Evolutionary conservation across 2,797 vertebrate genomes (phyloP).

Genomic region (Lacerta viridis): DNA sequence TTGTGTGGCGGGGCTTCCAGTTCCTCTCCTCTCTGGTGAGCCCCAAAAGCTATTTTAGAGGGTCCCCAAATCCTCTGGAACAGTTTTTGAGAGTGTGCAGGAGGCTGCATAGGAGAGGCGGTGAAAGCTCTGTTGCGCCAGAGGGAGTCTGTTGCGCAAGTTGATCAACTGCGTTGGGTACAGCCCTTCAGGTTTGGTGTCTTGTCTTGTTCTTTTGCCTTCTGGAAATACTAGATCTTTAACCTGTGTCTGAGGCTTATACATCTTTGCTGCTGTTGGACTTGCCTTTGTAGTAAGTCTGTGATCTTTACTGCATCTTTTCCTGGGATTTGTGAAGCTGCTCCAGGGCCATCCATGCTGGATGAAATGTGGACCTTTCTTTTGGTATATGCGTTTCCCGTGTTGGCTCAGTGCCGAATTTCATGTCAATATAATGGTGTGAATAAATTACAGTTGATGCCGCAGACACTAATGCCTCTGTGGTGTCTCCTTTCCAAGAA

Average conservation of each 20-base stretch:
- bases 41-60: too few relatives aligned
- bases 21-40: too few relatives aligned
- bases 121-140: too few relatives aligned
- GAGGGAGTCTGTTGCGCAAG: too few relatives aligned
- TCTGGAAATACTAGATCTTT: neutral
- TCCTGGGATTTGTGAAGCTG: neutral
- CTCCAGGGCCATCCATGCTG: neutral
- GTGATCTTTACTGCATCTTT: neutral
- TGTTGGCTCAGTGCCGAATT: neutral
- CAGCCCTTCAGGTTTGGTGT: neutral
- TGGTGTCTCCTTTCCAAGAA: too few relatives aligned
- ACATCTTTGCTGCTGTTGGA: neutral
- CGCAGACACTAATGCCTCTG: too few relatives aligned
- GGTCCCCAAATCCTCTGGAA: too few relatives aligned
- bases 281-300: neutral
- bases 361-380: slow-evolving; percentile 1
- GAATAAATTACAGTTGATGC: neutral
- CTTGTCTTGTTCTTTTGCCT: neutral
- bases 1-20: too few relatives aligned
- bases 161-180: neutral
- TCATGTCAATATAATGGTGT: neutral
- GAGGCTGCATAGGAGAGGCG: too few relatives aligned
- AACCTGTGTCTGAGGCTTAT: neutral
- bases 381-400: neutral
- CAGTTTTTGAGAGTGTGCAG: too few relatives aligned